Evolutionary conservation across 2,797 vertebrate genomes (phyloP), one percentile per base, ranked within the genome.

Genomic region (Sylvia borin): DNA sequence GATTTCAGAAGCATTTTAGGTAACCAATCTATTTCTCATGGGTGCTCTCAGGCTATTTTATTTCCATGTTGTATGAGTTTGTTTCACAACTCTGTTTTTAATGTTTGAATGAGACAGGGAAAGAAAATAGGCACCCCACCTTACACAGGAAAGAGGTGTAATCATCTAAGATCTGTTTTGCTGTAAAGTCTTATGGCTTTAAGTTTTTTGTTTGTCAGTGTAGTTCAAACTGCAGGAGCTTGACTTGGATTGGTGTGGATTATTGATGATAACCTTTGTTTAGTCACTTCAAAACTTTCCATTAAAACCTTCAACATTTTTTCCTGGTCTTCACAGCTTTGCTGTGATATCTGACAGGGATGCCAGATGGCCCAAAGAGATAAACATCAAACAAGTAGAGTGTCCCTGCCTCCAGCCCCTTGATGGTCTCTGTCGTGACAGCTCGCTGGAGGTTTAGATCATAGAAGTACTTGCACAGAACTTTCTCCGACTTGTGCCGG

Each of bases 391-490:
- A 98, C 97, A 99, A 93, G 85, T 99, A 99, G 87, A 97, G 94
- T 16, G 92, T 98, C 60, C 98, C 98, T 16, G 98, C 97, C 95
- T 98, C 97, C 91, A 99, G 97, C 92, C 98, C 98, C 53, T 96
- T 96, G 57, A 99, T 98, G 95, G 98, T 98, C 93, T 99, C 98
- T 48, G 99, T 98, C 48, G 99, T 99, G 92, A 99, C 99, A 0
- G 99, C 99, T 96, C 98, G 96, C 51, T 98, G 98, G 78, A 97
- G 98, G 93, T 99, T 99, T 34, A 98, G 92, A 84, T 99, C 98
- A 75, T 99, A 98, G 97, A 99, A 99, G 94, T 99, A 99, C 95
- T 99, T 99, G 96, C 99, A 99, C 65, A 99, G 97, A 87, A 99
- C 98, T 92, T 98, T 99, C 91, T 99, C 98, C 0, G 98, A 98